phyloP scores from a whole-genome alignment of 2,888 invertebrate species.

The Coenonympha glycerion region DNA sequence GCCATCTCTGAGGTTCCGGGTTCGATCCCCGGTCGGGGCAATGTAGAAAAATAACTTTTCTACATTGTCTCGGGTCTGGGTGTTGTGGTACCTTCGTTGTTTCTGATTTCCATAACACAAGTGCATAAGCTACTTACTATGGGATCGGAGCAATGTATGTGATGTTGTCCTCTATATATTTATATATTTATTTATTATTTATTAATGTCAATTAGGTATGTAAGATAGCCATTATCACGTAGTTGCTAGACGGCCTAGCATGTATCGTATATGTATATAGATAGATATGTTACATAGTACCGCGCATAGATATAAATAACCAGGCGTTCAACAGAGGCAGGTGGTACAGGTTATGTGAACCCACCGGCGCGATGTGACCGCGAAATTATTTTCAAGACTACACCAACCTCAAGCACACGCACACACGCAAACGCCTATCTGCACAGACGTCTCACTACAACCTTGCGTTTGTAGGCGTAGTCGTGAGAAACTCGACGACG shows the following conservation, averaged over 20 bases:
- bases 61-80: too few species aligned
- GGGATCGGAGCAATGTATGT: too few species aligned
- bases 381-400: slow-evolving; percentile 77
- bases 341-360: slow-evolving; percentile 73
- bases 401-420: slow-evolving; percentile 63
- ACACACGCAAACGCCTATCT: slow-evolving; percentile 41
- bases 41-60: too few species aligned
- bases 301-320: slow-evolving; percentile 73
- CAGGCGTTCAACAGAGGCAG: slow-evolving; percentile 72
- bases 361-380: slow-evolving; percentile 70
- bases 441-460: slow-evolving; percentile 64
- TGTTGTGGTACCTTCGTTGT: too few species aligned
- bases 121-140: too few species aligned
- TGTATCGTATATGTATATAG: slow-evolving; percentile 36
- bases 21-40: too few species aligned
- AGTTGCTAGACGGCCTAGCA: slow-evolving; percentile 31
- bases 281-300: slow-evolving; percentile 57
- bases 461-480: slow-evolving; percentile 60
- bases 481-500: slow-evolving; percentile 70
- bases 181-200: too few species aligned
- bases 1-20: too few species aligned
- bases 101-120: too few species aligned
- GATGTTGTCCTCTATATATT: too few species aligned
- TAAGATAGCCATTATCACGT: slow-evolving; percentile 40
- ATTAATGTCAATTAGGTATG: slow-evolving; percentile 39